Base-by-base conservation (phyloP, 2,797 vertebrate genomes). In the Anas capensis region DNA sequence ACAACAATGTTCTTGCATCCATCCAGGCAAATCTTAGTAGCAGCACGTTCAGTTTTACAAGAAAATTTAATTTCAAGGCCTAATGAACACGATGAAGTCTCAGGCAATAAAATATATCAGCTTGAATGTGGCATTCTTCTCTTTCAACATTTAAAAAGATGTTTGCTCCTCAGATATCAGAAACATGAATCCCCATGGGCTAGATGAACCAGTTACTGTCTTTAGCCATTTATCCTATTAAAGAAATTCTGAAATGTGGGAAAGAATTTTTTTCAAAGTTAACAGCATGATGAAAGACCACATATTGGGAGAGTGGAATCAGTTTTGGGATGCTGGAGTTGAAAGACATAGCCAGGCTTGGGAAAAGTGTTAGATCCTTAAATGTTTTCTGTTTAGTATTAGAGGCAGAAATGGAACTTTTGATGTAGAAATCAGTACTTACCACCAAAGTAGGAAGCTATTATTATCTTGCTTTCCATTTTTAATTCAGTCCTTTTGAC, bases 61-160 rank as follows among this genome's bases (percentile, higher is more conserved):
- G 36, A 87, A 96, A 92, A 29, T 94, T 91, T 95, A 80, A 95
- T 95, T 92, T 96, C 92, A 91, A 93, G 70, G 88, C 84, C 88
- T 95, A 90, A 94, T 42, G 82, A 90, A 90, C 79, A 77, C 31
- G 46, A 86, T 70, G 69, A 89, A 70, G 46, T 91, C 72, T 80
- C 3, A 4, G 46, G 58, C 54, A 91, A 90, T 88, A 90, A 93
- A 82, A 82, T 2, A 2, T 70, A 66, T 51, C 64, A 90, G 71
- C 34, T 83, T 85, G 75, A 88, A 88, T 33, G 49, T 69, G 71
- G 48, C 33, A 1, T 79, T 71, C 40, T 82, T 93, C 51, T 42
- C 38, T 77, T 92, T 71, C 57, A 86, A 66, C 36, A 42, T 21
- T 33, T 26, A 56, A 60, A 92, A 90, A 68, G 33, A 81, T 61